Conservation (phyloP, 1,140 invertebrate species). For the Coelopa frigida region DNA sequence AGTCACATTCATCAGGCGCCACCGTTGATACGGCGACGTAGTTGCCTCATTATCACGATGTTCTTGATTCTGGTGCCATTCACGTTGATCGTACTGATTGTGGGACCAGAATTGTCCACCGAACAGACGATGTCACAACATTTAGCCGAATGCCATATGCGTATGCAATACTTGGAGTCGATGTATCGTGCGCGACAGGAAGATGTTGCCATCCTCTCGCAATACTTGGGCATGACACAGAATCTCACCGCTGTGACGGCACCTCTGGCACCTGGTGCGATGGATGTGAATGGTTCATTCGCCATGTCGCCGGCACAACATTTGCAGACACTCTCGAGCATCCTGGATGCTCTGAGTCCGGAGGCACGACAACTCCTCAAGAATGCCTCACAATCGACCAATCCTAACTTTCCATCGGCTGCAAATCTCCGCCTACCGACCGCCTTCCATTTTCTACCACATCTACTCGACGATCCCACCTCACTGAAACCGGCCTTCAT, state of each 20-base stretch:
- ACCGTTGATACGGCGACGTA: constrained; percentile 45
- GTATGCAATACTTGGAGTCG: constrained; percentile 63
- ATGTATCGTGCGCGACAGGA: constrained; percentile 63
- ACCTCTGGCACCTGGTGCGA: constrained; percentile 18
- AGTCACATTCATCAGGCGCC: no score
- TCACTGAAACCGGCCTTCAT: constrained; percentile 73
- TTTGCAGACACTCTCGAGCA: constrained; percentile 15
- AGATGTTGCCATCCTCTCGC: constrained; percentile 59
- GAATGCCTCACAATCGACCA: constrained; percentile 39
- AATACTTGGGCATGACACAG: constrained; percentile 49
- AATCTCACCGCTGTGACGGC: constrained; percentile 11
- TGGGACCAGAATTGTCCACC: constrained; percentile 48
- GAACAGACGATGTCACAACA: constrained; percentile 61
- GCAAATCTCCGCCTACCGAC: constrained; percentile 59
- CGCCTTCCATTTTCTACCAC: constrained; percentile 80
- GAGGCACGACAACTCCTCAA: constrained; percentile 47
- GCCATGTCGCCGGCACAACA: background rate
- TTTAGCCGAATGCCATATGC: constrained; percentile 62
- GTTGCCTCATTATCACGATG: constrained; percentile 48
- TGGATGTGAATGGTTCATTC: constrained; percentile 13
- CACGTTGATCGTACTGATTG: constrained; percentile 47
- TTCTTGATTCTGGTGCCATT: constrained; percentile 50
- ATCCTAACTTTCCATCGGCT: constrained; percentile 19
- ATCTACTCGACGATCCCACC: constrained; percentile 70
- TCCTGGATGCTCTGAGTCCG: constrained; percentile 46